phyloP scores from a whole-genome alignment of 2,888 invertebrate species.

The Mythimna loreyi region DNA sequence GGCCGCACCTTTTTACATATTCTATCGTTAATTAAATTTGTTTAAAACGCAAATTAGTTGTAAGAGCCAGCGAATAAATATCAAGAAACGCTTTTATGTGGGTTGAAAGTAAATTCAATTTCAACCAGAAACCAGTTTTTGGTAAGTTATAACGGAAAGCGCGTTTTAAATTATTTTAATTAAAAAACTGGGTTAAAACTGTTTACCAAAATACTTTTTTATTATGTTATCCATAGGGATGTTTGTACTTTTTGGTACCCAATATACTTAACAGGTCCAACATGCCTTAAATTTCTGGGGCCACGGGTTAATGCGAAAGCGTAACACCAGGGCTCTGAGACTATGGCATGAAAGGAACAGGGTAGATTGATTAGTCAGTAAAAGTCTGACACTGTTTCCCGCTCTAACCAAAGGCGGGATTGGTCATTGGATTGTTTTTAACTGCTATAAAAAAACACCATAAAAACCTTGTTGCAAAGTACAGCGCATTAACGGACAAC shows the following conservation, averaged over 20 bases:
- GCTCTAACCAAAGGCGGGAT: too few relatives aligned
- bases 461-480: too few relatives aligned
- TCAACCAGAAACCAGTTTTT: background rate
- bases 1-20: conserved; percentile 16
- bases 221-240: too few relatives aligned
- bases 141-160: background rate
- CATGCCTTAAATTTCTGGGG: background rate
- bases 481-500: too few relatives aligned
- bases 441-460: too few relatives aligned
- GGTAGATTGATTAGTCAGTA: too few relatives aligned
- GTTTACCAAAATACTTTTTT: background rate
- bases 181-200: background rate
- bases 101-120: background rate
- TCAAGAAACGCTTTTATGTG: background rate
- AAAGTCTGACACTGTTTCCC: too few relatives aligned
- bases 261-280: background rate
- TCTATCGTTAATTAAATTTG: conserved; percentile 25
- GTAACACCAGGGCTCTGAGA: too few relatives aligned
- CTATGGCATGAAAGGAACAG: too few relatives aligned
- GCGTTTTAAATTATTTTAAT: background rate
- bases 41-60: conserved; percentile 10
- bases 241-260: background rate
- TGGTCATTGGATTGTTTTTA: too few relatives aligned
- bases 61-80: conserved; percentile 12
- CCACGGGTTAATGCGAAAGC: too few relatives aligned